These are phyloP conservation scores for Uropsilus gracilis DNA, from an alignment of 2,113 vertebrate genomes.

Conservation along the genomic window DNA sequence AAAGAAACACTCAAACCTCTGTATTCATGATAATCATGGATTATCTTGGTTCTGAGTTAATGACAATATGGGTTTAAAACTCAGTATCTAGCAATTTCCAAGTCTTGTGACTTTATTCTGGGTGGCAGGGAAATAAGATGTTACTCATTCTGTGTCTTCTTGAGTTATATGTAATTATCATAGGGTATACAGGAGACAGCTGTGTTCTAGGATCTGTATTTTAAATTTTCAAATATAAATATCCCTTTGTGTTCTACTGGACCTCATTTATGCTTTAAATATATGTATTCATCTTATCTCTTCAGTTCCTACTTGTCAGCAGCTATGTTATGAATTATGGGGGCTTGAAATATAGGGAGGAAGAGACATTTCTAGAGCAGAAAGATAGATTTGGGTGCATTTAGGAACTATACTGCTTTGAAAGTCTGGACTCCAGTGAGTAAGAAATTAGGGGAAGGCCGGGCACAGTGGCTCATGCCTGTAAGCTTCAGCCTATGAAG, in stretches of 20 bases:
- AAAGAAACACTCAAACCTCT: background rate
- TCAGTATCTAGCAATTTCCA: background rate
- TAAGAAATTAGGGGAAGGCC: constrained; percentile 6
- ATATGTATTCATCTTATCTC: background rate
- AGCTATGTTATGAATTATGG: constrained; percentile 34
- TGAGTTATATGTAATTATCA: constrained; percentile 1
- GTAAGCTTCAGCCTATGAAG: too few species aligned
- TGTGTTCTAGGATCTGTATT: constrained; percentile 4
- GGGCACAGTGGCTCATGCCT: too few species aligned
- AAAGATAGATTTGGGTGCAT: constrained; percentile 41
- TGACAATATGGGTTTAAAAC: constrained; percentile 1
- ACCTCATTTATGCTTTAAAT: constrained; percentile 26
- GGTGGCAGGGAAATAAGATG: background rate
- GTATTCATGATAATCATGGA: constrained; percentile 30
- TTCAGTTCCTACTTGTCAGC: constrained; percentile 18
- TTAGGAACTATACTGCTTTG: constrained; percentile 12
- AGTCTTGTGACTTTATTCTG: background rate
- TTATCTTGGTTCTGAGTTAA: constrained; percentile 28
- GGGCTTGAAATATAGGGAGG: background rate
- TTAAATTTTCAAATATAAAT: constrained; percentile 23
- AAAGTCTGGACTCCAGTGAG: background rate
- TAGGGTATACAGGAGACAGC: background rate
- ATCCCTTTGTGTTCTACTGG: background rate
- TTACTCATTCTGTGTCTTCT: constrained; percentile 22
- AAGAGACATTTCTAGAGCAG: constrained; percentile 1